phyloP scores from a whole-genome alignment of 2,797 vertebrate genomes.

The Silurus lanzhouensis region DNA sequence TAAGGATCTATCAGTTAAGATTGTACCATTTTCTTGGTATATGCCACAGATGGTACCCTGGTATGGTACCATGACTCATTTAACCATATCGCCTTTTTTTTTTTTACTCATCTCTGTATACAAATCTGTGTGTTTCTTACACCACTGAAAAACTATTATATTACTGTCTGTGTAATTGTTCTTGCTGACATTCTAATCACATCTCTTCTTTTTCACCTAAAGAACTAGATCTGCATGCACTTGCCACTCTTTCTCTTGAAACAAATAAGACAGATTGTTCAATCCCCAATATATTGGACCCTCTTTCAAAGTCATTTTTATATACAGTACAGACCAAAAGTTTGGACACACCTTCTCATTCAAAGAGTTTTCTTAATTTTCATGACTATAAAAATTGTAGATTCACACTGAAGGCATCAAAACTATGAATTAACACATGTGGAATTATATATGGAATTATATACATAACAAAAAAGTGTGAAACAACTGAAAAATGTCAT shows the following conservation, averaged over 20 bases:
- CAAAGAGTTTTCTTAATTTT: too few relatives aligned
- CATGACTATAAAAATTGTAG: too few relatives aligned
- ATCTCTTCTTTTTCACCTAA: background rate
- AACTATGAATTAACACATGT: too few relatives aligned
- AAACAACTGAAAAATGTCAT: too few relatives aligned
- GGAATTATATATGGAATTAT: too few relatives aligned
- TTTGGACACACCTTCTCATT: too few relatives aligned
- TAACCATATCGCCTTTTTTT: background rate
- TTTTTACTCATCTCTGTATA: background rate
- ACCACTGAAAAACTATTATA: background rate
- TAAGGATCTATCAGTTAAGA: background rate
- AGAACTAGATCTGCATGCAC: background rate
- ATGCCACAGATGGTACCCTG: background rate
- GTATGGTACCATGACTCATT: conserved; percentile 4
- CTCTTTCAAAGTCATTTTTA: background rate
- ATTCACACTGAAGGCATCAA: too few relatives aligned
- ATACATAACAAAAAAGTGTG: too few relatives aligned
- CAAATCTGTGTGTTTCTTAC: background rate
- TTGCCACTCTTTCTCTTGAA: background rate
- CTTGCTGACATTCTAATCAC: background rate
- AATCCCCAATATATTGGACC: background rate
- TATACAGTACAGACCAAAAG: too few relatives aligned
- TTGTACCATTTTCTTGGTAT: background rate
- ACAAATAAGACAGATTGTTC: background rate
- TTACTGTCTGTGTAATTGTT: background rate